Conservation (phyloP, 1,140 invertebrate genomes). For the Anoplolepis gracilipes region DNA sequence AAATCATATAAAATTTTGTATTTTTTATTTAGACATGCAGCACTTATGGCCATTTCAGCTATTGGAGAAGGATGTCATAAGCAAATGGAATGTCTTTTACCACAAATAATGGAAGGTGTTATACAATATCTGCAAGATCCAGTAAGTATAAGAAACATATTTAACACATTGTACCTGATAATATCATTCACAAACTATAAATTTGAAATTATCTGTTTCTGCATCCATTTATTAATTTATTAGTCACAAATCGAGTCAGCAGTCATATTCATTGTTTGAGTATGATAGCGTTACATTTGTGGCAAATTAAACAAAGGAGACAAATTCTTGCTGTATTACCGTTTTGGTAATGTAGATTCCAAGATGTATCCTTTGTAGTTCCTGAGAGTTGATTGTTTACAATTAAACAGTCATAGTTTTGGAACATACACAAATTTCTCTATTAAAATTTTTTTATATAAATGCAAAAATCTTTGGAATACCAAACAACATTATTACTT, state of each 20-base stretch:
- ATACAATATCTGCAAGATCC: conserved; percentile 95
- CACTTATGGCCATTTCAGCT: conserved; percentile 99
- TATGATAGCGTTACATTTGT: conserved; percentile 78
- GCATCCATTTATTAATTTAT: not conserved
- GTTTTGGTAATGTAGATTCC: conserved; percentile 77
- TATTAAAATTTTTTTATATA: not conserved
- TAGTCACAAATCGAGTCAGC: conserved; percentile 79
- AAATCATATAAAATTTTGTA: not conserved
- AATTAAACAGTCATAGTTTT: conserved; percentile 76
- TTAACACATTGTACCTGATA: not conserved
- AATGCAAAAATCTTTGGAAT: not conserved
- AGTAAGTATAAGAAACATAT: conserved; percentile 84
- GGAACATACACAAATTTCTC: conserved; percentile 76
- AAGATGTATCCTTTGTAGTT: conserved; percentile 72
- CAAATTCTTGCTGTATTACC: conserved; percentile 67
- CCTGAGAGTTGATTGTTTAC: conserved; percentile 77
- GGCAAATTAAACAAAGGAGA: conserved; percentile 77
- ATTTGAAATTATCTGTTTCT: not conserved
- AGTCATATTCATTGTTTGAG: conserved; percentile 66
- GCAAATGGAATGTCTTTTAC: conserved; percentile 97
- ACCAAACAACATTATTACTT: conserved; percentile 64
- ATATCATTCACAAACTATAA: not conserved
- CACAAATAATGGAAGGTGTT: conserved; percentile 96
- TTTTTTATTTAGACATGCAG: conserved; percentile 92
- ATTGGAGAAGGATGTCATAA: conserved; percentile 99